A percentile compares a stretch with the other conserved stretches of the same genome.
These are phyloP conservation scores for Parazoanthus atlanticus DNA, from an alignment of 92 coral and sea anemone genomes.

Conservation along the genomic window DNA sequence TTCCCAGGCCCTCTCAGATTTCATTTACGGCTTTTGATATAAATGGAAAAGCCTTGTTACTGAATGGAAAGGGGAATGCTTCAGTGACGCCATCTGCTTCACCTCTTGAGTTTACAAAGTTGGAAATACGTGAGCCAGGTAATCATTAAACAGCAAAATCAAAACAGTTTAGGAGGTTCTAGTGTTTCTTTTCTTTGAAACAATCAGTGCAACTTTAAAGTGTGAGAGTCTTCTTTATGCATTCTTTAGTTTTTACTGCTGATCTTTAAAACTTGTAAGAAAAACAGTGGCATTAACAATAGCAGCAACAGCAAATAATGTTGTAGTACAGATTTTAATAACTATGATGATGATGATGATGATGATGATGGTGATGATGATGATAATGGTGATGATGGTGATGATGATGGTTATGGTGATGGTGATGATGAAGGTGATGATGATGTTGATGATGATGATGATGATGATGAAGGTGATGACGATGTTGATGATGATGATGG, in stretches of 20 bases:
- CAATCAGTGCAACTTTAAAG: no score
- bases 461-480: background rate
- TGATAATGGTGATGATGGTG: no score
- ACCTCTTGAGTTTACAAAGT: slow-evolving; percentile 58
- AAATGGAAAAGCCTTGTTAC: slow-evolving; percentile 31
- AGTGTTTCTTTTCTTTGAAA: no score
- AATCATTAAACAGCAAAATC: background rate
- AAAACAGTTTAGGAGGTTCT: no score
- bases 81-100: slow-evolving; percentile 65
- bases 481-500: background rate
- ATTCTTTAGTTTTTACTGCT: no score
- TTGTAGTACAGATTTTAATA: background rate
- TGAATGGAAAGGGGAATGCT: slow-evolving; percentile 58
- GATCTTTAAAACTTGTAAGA: no score
- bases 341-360: background rate
- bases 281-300: no score
- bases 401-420: no score
- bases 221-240: no score
- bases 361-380: no score
- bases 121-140: slow-evolving; percentile 72
- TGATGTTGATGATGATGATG: background rate
- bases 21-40: slow-evolving; percentile 56
- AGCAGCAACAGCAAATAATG: no score
- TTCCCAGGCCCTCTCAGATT: slow-evolving; percentile 69
- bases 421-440: no score